Evolutionary conservation across 2,113 vertebrate genomes (phyloP).

Genomic region (Mastomys coucha): DNA sequence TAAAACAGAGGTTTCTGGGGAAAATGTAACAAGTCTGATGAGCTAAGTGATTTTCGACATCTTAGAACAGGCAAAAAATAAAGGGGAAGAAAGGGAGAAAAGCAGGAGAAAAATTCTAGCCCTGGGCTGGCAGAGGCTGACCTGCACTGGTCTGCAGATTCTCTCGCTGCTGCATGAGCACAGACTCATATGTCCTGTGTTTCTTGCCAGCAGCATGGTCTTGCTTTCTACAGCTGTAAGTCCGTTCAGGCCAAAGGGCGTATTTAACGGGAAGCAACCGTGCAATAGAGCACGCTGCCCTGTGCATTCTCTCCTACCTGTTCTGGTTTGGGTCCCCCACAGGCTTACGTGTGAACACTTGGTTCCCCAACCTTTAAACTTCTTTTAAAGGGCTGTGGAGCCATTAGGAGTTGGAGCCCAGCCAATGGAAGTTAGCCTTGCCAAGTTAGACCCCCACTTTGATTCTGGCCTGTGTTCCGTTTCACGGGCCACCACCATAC

Average conservation of each 20-base stretch:
- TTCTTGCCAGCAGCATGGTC: background rate
- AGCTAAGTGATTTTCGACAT: background rate
- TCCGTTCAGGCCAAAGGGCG: background rate
- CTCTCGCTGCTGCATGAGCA: background rate
- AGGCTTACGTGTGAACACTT: background rate
- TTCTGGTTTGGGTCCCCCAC: background rate
- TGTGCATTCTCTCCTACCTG: background rate
- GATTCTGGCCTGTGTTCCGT: background rate
- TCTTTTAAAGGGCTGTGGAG: background rate
- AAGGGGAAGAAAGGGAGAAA: background rate
- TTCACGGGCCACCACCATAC: background rate
- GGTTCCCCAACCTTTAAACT: background rate
- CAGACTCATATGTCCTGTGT: background rate
- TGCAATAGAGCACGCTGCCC: background rate
- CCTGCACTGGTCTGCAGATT: background rate
- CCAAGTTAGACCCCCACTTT: background rate
- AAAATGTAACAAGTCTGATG: background rate
- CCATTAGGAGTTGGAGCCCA: background rate
- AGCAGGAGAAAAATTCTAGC: background rate
- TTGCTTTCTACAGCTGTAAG: background rate
- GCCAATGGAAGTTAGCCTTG: background rate
- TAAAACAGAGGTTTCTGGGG: conserved; percentile 10
- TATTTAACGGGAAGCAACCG: background rate
- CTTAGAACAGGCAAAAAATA: background rate
- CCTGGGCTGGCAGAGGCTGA: background rate